Percentiles rank a stretch among this genome's conserved stretches.
phyloP scores from a whole-genome alignment of 2,113 vertebrate genomes.

The Scomber japonicus region DNA sequence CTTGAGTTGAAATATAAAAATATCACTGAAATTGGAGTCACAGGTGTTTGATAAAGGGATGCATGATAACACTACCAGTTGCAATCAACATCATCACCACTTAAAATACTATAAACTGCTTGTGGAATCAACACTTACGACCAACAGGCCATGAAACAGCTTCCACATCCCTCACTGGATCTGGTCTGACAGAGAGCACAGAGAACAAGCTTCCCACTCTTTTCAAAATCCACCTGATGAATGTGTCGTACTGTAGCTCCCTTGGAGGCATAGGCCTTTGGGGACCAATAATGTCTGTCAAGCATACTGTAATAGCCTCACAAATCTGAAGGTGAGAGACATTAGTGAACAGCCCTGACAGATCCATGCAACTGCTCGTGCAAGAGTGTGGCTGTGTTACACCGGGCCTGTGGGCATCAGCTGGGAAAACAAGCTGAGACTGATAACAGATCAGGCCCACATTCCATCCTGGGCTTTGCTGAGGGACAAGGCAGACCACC shows the following conservation, averaged over 20 bases:
- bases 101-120: background rate
- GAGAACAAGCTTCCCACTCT: background rate
- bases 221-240: slow-evolving; percentile 22
- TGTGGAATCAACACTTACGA: background rate
- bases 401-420: slow-evolving; percentile 61
- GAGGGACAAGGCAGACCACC: slow-evolving; percentile 61
- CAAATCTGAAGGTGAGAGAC: slow-evolving; percentile 46
- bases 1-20: background rate
- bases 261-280: background rate
- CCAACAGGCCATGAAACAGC: background rate
- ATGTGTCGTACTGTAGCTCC: background rate
- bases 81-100: background rate
- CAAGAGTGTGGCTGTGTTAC: slow-evolving; percentile 10
- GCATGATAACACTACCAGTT: background rate
- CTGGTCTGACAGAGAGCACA: background rate
- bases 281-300: slow-evolving; percentile 40
- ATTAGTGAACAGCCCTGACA: slow-evolving; percentile 26
- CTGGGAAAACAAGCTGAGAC: slow-evolving; percentile 71
- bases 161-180: background rate
- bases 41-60: background rate
- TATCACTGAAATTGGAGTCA: background rate
- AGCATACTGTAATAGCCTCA: background rate
- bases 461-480: slow-evolving; percentile 51
- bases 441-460: slow-evolving; percentile 68
- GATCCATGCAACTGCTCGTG: slow-evolving; percentile 25